phyloP scores from a whole-genome alignment of 2,113 vertebrate species.

The Scopus umbretta region DNA sequence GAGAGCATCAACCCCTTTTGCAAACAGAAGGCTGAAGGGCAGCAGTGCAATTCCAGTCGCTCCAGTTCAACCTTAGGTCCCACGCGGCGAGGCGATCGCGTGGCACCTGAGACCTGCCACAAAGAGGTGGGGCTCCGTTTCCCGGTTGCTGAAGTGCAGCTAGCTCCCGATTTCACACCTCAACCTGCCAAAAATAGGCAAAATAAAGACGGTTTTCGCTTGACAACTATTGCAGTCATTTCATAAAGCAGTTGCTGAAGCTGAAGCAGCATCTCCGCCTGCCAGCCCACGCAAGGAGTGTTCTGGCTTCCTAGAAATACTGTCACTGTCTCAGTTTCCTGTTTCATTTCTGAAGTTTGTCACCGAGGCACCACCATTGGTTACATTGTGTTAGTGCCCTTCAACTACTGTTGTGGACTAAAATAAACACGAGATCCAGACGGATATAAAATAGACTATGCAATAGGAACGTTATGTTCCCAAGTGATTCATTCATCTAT shows the following conservation, averaged over 20 bases:
- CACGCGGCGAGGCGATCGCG: accelerated
- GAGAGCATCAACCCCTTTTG: neutral
- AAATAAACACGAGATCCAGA: neutral
- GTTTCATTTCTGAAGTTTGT: neutral
- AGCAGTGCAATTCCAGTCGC: neutral
- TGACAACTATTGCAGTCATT: accelerated
- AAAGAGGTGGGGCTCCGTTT: neutral
- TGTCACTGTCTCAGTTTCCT: neutral
- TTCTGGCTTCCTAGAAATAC: neutral
- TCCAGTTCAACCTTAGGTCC: neutral
- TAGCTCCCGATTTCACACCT: neutral
- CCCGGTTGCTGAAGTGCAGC: neutral
- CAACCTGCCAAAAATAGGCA: neutral
- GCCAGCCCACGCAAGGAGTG: accelerated
- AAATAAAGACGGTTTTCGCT: accelerated
- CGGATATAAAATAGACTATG: neutral
- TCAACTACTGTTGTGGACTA: neutral
- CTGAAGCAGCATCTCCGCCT: neutral
- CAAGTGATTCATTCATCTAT: neutral
- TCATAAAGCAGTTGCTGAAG: accelerated
- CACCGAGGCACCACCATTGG: neutral
- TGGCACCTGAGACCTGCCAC: accelerated
- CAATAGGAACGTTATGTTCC: neutral
- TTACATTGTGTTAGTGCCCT: neutral
- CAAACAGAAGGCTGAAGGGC: neutral